Base-by-base conservation (phyloP, 2,888 invertebrate genomes). In the Helobdella robusta region DNA sequence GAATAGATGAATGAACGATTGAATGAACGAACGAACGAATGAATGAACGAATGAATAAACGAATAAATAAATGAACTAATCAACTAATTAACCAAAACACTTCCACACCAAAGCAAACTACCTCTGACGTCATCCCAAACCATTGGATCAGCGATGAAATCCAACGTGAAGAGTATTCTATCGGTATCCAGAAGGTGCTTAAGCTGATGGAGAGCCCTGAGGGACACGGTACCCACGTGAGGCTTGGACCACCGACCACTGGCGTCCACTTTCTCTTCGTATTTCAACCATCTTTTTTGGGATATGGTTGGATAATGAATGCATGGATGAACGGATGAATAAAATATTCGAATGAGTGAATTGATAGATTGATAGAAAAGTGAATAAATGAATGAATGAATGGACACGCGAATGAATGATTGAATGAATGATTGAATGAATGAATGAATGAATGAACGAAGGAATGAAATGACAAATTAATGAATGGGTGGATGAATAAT, bases 241-340 rank as follows among this genome's bases (percentile, higher is more conserved):
- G 84, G 84, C 79, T 97, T 98, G 18, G 95, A 95, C 97, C 97
- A 98, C 67, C 97, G 84, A 78, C 94, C 93, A 68, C 95, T 95
- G 82, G 94, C 94, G 80, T 98, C 97, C 1, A 98, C 95, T 78
- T 95, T 95, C 73, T 83, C 83, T 71, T 83, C 83, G 72, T 82
- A 82, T 72, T 83, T 83, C 56, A 82, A 75, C 81, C 81, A 82
- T 68, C 82, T n/a, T n/a, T n/a, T n/a, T n/a, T n/a, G n/a, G n/a
- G n/a, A n/a, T n/a, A n/a, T n/a, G n/a, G n/a, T n/a, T n/a, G n/a
- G n/a, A n/a, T n/a, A n/a, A n/a, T n/a, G n/a, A n/a, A n/a, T n/a
- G n/a, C n/a, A n/a, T n/a, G n/a, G n/a, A n/a, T n/a, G n/a, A n/a
- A n/a, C n/a, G n/a, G n/a, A n/a, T n/a, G n/a, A n/a, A n/a, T n/a